Evolutionary conservation across 2,888 invertebrate genomes (phyloP).

Genomic region (Phyllotreta striolata): DNA sequence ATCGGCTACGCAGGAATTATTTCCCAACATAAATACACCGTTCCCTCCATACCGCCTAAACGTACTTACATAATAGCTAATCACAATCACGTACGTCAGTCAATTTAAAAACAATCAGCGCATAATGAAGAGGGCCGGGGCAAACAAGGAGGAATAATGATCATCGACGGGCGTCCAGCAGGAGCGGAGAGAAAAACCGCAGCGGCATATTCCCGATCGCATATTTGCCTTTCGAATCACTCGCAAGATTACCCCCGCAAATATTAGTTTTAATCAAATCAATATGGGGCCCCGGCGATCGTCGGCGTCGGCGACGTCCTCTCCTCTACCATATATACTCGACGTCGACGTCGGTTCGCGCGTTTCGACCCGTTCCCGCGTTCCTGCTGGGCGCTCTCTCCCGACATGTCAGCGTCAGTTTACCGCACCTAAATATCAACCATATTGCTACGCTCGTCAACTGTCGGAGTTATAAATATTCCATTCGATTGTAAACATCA

Average conservation of each 20-base stretch:
- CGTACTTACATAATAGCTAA: conserved; percentile 12
- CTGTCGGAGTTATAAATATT: conserved; percentile 63
- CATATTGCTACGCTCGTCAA: conserved; percentile 64
- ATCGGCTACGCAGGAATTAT: conserved; percentile 18
- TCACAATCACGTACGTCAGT: conserved; percentile 31
- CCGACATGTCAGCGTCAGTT: conserved; percentile 35
- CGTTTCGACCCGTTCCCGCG: conserved; percentile 9
- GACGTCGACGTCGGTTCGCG: conserved; percentile 19
- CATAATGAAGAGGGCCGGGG: conserved; percentile 39
- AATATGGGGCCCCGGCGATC: conserved; percentile 52
- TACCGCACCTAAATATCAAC: conserved; percentile 56
- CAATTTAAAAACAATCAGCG: conserved; percentile 47
- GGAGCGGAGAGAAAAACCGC: conserved; percentile 19
- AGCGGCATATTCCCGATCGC: conserved; percentile 51
- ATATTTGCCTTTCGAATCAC: conserved; percentile 62
- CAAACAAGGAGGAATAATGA: conserved; percentile 21
- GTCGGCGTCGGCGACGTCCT: conserved; percentile 16
- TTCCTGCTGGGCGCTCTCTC: conserved; percentile 55
- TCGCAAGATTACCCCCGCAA: conserved; percentile 62
- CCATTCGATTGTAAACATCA: conserved; percentile 62
- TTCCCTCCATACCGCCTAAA: background rate
- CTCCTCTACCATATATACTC: background rate
- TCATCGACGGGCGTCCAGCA: conserved; percentile 4
- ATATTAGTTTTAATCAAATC: conserved; percentile 63
- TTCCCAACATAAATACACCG: background rate